phyloP scores from a whole-genome alignment of 2,797 vertebrate species.

The Siniperca scherzeri region DNA sequence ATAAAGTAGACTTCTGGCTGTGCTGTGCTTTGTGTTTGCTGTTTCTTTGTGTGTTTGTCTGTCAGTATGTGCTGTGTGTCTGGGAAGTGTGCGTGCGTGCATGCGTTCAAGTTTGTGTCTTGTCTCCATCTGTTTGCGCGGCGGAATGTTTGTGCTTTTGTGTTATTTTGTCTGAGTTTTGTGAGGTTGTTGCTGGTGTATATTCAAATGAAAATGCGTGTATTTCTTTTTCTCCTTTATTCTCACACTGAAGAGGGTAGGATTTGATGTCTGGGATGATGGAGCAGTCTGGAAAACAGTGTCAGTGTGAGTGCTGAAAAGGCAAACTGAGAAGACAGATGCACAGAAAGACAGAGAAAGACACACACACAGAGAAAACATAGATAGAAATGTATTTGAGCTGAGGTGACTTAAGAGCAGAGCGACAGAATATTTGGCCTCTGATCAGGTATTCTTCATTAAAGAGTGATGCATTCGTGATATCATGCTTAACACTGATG shows the following conservation, averaged over 20 bases:
- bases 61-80: slow-evolving; percentile 71
- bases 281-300: slow-evolving; percentile 79
- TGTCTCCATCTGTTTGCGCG: slow-evolving; percentile 73
- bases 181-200: slow-evolving; percentile 79
- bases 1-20: slow-evolving; percentile 85
- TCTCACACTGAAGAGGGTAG: slow-evolving; percentile 69
- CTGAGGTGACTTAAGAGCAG: slow-evolving; percentile 42
- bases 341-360: slow-evolving; percentile 53
- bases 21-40: slow-evolving; percentile 83
- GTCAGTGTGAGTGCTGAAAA: slow-evolving; percentile 76
- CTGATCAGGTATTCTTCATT: slow-evolving; percentile 60
- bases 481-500: slow-evolving; percentile 67
- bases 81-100: slow-evolving; percentile 58
- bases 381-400: slow-evolving; percentile 51
- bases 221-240: slow-evolving; percentile 69
- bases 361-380: slow-evolving; percentile 37
- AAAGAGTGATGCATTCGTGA: slow-evolving; percentile 61
- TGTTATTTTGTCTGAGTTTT: slow-evolving; percentile 72
- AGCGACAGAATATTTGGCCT: slow-evolving; percentile 28
- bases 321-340: slow-evolving; percentile 76
- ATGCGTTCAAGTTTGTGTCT: slow-evolving; percentile 58
- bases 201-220: slow-evolving; percentile 79
- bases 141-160: slow-evolving; percentile 76
- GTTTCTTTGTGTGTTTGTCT: slow-evolving; percentile 82
- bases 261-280: slow-evolving; percentile 82